Conservation (phyloP, 1,140 invertebrate genomes). For the Glossosoma conforme region DNA sequence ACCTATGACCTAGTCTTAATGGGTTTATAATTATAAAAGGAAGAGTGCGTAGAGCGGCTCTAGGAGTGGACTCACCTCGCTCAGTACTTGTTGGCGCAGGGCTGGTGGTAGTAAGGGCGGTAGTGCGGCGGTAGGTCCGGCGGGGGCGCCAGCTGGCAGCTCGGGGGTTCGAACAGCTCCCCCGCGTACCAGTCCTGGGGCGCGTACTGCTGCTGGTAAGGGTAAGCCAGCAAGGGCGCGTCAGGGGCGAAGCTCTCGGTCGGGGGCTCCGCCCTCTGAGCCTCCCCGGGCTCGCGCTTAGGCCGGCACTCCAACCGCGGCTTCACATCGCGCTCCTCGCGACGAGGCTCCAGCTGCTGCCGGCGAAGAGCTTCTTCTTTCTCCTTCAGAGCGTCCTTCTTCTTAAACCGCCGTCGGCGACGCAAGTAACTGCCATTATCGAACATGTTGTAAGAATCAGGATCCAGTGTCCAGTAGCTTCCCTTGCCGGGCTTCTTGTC, state of each 20-base stretch:
- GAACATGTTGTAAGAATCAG: slow-evolving; percentile 97
- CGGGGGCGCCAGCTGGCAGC: slow-evolving; percentile 55
- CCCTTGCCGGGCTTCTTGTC: slow-evolving; percentile 96
- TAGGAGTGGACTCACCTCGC: too few species aligned
- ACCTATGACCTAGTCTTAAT: too few species aligned
- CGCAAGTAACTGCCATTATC: slow-evolving; percentile 94
- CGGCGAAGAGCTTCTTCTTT: slow-evolving; percentile 82
- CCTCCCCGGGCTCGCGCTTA: slow-evolving; percentile 58
- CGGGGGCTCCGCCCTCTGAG: slow-evolving; percentile 36
- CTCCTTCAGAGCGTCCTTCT: slow-evolving; percentile 85
- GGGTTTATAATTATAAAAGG: too few species aligned
- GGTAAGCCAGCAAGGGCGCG: slow-evolving; percentile 50
- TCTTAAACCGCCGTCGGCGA: slow-evolving; percentile 90
- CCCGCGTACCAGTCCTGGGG: slow-evolving; percentile 55
- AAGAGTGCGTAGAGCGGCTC: too few species aligned
- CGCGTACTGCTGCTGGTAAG: slow-evolving; percentile 33
- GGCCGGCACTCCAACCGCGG: slow-evolving; percentile 56
- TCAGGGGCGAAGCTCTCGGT: slow-evolving; percentile 46
- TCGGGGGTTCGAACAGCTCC: slow-evolving; percentile 49
- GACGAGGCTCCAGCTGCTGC: slow-evolving; percentile 57
- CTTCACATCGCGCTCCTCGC: slow-evolving; percentile 51
- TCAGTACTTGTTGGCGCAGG: slow-evolving; percentile 36
- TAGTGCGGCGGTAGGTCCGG: slow-evolving; percentile 47
- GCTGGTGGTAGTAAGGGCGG: slow-evolving; percentile 52
- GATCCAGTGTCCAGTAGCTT: slow-evolving; percentile 96